Evolutionary conservation across 2,888 invertebrate genomes (phyloP).

Genomic region (Taenaris catops): DNA sequence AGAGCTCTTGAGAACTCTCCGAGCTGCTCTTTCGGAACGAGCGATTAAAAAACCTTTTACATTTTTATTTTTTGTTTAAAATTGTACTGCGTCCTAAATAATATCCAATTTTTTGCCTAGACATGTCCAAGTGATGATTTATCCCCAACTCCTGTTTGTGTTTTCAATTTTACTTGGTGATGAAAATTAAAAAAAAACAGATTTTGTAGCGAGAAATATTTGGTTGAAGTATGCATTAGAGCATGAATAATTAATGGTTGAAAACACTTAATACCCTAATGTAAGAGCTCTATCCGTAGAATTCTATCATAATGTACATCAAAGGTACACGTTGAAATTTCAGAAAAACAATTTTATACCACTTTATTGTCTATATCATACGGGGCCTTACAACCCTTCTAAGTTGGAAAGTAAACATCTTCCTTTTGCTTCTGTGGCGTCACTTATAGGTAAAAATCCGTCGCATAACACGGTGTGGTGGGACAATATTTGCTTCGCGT

Average conservation of each 20-base stretch:
- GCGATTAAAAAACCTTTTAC: conserved; percentile 46
- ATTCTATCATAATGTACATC: too few relatives aligned
- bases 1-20: conserved; percentile 54
- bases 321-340: conserved; percentile 5
- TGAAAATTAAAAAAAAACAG: too few relatives aligned
- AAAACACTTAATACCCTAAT: too few relatives aligned
- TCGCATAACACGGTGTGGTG: conserved; percentile 59
- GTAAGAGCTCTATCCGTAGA: too few relatives aligned
- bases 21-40: conserved; percentile 62
- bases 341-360: conserved; percentile 8
- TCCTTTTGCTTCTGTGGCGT: conserved; percentile 52
- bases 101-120: too few relatives aligned
- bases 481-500: conserved; percentile 67
- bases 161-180: too few relatives aligned
- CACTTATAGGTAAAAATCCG: conserved; percentile 64
- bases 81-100: conserved; percentile 6
- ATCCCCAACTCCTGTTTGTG: too few relatives aligned
- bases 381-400: conserved; percentile 39
- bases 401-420: conserved; percentile 60
- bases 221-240: too few relatives aligned
- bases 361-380: conserved; percentile 4
- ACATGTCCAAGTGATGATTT: too few relatives aligned
- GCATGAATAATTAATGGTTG: conserved; percentile 8
- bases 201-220: too few relatives aligned
- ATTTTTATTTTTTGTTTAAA: conserved; percentile 38